Evolutionary conservation across 2,113 vertebrate species (phyloP).

Genomic region (Ciconia maguari): DNA sequence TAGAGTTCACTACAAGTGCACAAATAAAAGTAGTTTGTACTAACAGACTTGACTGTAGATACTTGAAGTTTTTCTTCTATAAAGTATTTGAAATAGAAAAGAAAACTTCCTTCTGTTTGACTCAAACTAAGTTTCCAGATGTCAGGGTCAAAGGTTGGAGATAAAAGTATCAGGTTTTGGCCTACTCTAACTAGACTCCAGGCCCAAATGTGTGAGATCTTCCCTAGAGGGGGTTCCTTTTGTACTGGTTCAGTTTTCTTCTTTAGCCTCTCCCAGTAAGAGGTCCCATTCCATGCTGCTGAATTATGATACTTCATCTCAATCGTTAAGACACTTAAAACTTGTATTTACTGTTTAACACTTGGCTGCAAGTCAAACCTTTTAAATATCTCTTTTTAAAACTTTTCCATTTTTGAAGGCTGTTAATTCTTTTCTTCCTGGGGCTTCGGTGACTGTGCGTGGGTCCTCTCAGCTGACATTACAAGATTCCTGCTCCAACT

Average conservation of each 20-base stretch:
- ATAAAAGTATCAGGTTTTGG: slow-evolving; percentile 96
- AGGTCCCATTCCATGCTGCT: slow-evolving; percentile 80
- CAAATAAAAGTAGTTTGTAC: slow-evolving; percentile 71
- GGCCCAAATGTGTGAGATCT: slow-evolving; percentile 81
- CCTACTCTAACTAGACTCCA: slow-evolving; percentile 74
- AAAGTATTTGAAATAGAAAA: slow-evolving; percentile 82
- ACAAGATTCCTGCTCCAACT: neutral
- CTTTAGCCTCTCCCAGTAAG: slow-evolving; percentile 79
- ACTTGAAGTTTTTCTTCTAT: slow-evolving; percentile 70
- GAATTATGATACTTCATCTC: slow-evolving; percentile 83
- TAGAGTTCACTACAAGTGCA: slow-evolving; percentile 79
- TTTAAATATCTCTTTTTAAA: slow-evolving; percentile 75
- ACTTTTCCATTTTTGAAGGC: slow-evolving; percentile 52
- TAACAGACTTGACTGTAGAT: slow-evolving; percentile 67
- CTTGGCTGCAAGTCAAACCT: slow-evolving; percentile 69
- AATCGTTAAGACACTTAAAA: slow-evolving; percentile 71
- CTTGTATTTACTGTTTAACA: slow-evolving; percentile 75
- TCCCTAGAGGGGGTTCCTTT: slow-evolving; percentile 82
- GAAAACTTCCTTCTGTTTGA: slow-evolving; percentile 88
- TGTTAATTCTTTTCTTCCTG: slow-evolving; percentile 63
- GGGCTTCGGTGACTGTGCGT: slow-evolving; percentile 32
- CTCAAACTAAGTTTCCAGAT: slow-evolving; percentile 96
- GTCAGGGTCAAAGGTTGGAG: slow-evolving; percentile 90
- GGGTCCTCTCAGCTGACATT: slow-evolving; percentile 44
- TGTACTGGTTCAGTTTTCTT: slow-evolving; percentile 78